A percentile compares a stretch with the other conserved stretches of the same genome.
These are phyloP conservation scores for Pseudoatta argentina DNA, from an alignment of 1,140 invertebrate genomes.

Conservation along the genomic window DNA sequence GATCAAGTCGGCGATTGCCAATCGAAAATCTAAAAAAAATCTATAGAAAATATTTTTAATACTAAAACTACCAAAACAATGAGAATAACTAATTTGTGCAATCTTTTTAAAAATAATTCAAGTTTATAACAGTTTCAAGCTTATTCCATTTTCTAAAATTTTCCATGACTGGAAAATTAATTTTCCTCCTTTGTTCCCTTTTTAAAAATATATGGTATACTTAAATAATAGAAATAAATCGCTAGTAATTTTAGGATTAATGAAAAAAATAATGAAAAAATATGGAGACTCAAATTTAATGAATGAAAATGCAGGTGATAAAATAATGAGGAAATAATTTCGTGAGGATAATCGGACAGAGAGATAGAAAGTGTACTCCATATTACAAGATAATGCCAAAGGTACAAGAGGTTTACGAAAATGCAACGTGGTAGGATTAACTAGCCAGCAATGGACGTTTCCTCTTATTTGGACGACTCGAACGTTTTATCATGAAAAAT, in stretches of 20 bases:
- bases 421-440: conserved; percentile 29
- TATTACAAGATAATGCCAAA: conserved; percentile 12
- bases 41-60: neutral
- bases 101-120: neutral
- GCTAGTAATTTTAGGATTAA: neutral
- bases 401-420: conserved; percentile 33
- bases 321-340: conserved; percentile 26
- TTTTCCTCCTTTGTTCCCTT: neutral
- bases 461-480: conserved; percentile 3
- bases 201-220: neutral
- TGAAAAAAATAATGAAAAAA: neutral
- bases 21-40: neutral
- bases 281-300: neutral
- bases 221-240: neutral
- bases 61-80: neutral
- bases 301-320: neutral
- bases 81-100: neutral
- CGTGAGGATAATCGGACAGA: neutral
- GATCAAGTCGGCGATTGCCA: neutral
- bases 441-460: conserved; percentile 4
- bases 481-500: conserved; percentile 37
- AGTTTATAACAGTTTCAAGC: neutral
- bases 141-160: neutral
- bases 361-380: neutral
- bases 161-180: neutral